A percentile compares a stretch with the other conserved stretches of the same genome.
phyloP scores from a whole-genome alignment of 2,113 vertebrate species.

The Solea solea region DNA sequence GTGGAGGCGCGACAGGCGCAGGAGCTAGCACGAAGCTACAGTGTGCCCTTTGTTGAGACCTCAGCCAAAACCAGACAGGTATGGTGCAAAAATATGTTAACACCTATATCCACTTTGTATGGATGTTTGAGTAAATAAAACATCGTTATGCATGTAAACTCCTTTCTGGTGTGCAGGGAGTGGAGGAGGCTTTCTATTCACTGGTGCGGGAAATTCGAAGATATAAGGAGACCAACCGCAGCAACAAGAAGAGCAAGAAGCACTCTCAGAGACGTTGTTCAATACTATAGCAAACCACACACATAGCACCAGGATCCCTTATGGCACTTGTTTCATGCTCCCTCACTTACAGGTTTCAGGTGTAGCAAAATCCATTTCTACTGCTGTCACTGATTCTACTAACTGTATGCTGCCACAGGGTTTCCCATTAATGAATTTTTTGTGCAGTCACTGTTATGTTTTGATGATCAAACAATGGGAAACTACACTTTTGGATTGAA shows the following conservation, averaged over 20 bases:
- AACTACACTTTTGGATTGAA: background rate
- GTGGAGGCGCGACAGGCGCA: slow-evolving; percentile 85
- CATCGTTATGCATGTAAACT: background rate
- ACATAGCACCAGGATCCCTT: slow-evolving; percentile 9
- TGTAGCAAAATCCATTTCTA: slow-evolving; percentile 9
- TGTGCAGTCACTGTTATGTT: slow-evolving; percentile 29
- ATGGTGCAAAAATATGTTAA: too few species aligned
- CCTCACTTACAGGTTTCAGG: slow-evolving; percentile 10
- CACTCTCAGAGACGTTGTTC: slow-evolving; percentile 84
- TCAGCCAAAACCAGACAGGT: slow-evolving; percentile 91
- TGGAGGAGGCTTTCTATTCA: slow-evolving; percentile 89
- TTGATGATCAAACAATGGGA: slow-evolving; percentile 5
- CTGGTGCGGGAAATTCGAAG: slow-evolving; percentile 88
- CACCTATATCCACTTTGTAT: background rate
- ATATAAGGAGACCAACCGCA: slow-evolving; percentile 89
- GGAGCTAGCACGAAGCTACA: slow-evolving; percentile 84
- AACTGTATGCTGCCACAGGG: background rate
- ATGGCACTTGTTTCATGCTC: slow-evolving; percentile 38
- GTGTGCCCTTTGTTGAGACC: slow-evolving; percentile 87
- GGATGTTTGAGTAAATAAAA: background rate
- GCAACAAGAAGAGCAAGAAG: slow-evolving; percentile 88
- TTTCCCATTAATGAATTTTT: slow-evolving; percentile 6
- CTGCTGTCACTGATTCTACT: slow-evolving; percentile 25
- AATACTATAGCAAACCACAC: slow-evolving; percentile 79
- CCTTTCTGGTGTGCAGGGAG: slow-evolving; percentile 75